These are phyloP conservation scores for Idris sp. DNA, from an alignment of 1,140 invertebrate species.

Conservation along the genomic window DNA sequence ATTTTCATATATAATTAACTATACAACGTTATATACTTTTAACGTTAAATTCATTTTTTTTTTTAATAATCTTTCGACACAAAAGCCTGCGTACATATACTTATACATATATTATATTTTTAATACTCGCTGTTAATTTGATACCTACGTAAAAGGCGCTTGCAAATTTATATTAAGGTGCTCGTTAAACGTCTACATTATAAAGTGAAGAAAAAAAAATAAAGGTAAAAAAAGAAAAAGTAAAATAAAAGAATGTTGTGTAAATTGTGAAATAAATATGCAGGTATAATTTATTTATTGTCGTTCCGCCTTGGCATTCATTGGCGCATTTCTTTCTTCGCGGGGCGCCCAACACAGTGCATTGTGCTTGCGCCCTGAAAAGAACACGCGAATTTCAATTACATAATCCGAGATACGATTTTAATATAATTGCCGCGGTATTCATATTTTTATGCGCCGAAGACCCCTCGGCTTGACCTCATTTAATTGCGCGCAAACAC, in stretches of 20 bases:
- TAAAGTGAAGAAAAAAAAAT: conserved; percentile 17
- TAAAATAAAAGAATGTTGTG: conserved; percentile 28
- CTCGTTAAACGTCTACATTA: conserved; percentile 53
- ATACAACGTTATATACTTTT: conserved; percentile 14
- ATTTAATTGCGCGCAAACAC: conserved; percentile 62
- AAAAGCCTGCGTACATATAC: conserved; percentile 2
- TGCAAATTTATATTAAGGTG: conserved; percentile 57
- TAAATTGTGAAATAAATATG: conserved; percentile 60
- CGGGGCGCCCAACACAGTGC: conserved; percentile 24
- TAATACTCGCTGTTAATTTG: conserved; percentile 57
- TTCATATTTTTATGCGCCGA: conserved; percentile 57
- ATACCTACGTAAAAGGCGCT: conserved; percentile 44
- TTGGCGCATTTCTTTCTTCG: conserved; percentile 46
- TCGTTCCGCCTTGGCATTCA: conserved; percentile 41
- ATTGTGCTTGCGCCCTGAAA: conserved; percentile 29
- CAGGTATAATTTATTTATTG: conserved; percentile 53
- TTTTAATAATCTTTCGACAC: conserved; percentile 27
- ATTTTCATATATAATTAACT: conserved; percentile 47
- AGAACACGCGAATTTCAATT: conserved; percentile 47
- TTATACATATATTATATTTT: conserved; percentile 26
- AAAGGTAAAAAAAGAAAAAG: neutral
- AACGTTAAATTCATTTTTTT: conserved; percentile 25
- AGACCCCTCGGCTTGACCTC: conserved; percentile 62
- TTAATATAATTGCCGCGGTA: conserved; percentile 48
- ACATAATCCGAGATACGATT: conserved; percentile 50